phyloP scores from a whole-genome alignment of 2,888 invertebrate genomes.

The Liopterus haemorrhoidalis region DNA sequence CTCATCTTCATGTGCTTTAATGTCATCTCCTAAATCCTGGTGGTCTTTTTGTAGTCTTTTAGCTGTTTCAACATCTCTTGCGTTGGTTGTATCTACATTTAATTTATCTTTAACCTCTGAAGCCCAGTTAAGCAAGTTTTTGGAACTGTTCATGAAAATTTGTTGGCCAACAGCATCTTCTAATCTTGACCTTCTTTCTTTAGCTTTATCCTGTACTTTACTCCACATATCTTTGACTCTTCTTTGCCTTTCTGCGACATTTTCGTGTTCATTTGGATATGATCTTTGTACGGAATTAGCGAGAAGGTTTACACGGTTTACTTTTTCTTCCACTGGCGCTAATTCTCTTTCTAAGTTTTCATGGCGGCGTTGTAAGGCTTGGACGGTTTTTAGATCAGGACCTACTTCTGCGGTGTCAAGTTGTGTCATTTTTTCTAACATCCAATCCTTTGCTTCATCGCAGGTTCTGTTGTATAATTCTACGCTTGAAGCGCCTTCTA shows the following conservation, averaged over 20 bases:
- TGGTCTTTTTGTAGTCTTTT: slow-evolving; percentile 85
- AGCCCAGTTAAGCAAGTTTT: slow-evolving; percentile 77
- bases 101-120: slow-evolving; percentile 72
- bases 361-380: slow-evolving; percentile 84
- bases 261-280: slow-evolving; percentile 83
- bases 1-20: slow-evolving; percentile 85
- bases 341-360: slow-evolving; percentile 91
- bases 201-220: slow-evolving; percentile 78
- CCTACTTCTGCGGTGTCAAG: slow-evolving; percentile 72
- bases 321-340: slow-evolving; percentile 91
- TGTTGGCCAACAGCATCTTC: slow-evolving; percentile 95
- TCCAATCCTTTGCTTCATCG: slow-evolving; percentile 96
- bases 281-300: slow-evolving; percentile 86
- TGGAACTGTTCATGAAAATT: slow-evolving; percentile 81
- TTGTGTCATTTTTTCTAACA: slow-evolving; percentile 91
- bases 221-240: slow-evolving; percentile 87
- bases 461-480: slow-evolving; percentile 94
- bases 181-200: slow-evolving; percentile 73
- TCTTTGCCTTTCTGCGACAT: slow-evolving; percentile 76
- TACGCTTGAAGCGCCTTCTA: slow-evolving; percentile 76
- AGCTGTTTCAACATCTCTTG: slow-evolving; percentile 87
- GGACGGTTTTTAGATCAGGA: slow-evolving; percentile 83
- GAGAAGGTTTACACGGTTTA: slow-evolving; percentile 76
- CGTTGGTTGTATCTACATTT: slow-evolving; percentile 66
- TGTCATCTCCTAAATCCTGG: slow-evolving; percentile 84